Evolutionary conservation across 2,113 vertebrate genomes (phyloP).

Genomic region (Caretta caretta): DNA sequence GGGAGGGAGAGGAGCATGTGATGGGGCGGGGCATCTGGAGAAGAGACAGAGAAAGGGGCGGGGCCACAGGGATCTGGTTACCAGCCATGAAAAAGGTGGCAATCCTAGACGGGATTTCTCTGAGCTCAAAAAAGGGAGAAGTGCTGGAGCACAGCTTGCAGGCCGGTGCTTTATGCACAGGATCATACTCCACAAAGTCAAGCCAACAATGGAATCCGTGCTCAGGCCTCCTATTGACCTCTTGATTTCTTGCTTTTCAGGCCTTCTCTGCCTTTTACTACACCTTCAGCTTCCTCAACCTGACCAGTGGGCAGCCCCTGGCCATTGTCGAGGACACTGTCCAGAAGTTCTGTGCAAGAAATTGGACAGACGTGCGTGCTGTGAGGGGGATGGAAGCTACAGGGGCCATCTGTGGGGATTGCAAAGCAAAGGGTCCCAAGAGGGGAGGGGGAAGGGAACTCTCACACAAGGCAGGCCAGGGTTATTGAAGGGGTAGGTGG

Average conservation of each 20-base stretch:
- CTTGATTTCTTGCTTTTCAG: constrained; percentile 57
- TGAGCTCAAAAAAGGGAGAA: too few relatives aligned
- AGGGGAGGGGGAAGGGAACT: background rate
- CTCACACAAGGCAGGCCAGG: background rate
- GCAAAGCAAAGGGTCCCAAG: background rate
- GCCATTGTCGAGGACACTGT: constrained; percentile 61
- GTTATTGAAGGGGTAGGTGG: background rate
- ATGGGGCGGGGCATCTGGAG: too few relatives aligned
- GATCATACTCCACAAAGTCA: background rate
- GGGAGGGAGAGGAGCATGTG: too few relatives aligned
- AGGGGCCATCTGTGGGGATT: background rate
- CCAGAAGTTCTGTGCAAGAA: constrained; percentile 75
- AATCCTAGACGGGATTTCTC: background rate
- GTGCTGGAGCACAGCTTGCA: background rate
- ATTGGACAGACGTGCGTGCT: constrained; percentile 78
- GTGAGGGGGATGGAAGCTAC: background rate
- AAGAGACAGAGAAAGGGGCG: too few relatives aligned
- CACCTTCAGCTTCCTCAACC: constrained; percentile 86
- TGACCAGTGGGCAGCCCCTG: constrained; percentile 77
- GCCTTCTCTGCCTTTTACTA: constrained; percentile 89
- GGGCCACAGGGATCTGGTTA: too few relatives aligned
- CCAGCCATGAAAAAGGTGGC: too few relatives aligned
- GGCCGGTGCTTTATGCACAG: background rate
- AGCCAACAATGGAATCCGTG: background rate
- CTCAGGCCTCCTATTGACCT: background rate